Percentiles rank a stretch among this genome's conserved stretches.
phyloP scores from a whole-genome alignment of 2,113 vertebrate genomes.

The Carettochelys insculpta region DNA sequence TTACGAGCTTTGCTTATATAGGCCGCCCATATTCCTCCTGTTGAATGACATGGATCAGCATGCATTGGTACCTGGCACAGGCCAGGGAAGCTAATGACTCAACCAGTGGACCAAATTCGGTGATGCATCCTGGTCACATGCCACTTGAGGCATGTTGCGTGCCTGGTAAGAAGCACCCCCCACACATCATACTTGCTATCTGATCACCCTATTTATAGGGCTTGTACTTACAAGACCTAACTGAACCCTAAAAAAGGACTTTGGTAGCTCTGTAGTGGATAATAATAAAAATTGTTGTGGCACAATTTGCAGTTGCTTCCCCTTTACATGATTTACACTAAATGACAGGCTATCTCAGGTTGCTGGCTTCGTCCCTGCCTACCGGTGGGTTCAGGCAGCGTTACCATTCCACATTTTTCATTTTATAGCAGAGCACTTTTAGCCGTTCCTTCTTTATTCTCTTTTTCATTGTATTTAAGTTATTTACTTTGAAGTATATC shows the following conservation, averaged over 20 bases:
- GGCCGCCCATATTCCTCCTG: too few species aligned
- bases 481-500: background rate
- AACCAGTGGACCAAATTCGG: too few species aligned
- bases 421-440: background rate
- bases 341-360: background rate
- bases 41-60: too few species aligned
- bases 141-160: too few species aligned
- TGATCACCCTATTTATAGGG: background rate
- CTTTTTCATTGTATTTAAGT: background rate
- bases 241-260: background rate
- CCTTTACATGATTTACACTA: background rate
- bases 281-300: background rate
- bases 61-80: too few species aligned
- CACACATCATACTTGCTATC: too few species aligned
- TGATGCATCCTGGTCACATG: too few species aligned
- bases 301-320: background rate
- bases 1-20: too few species aligned
- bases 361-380: background rate
- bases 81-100: too few species aligned
- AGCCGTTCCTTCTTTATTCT: background rate
- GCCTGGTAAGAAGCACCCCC: too few species aligned
- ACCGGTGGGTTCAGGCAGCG: background rate
- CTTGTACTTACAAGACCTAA: background rate
- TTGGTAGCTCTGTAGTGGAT: background rate
- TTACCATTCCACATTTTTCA: background rate